phyloP scores from a whole-genome alignment of 2,113 vertebrate species.

The Peromyscus maniculatus region DNA sequence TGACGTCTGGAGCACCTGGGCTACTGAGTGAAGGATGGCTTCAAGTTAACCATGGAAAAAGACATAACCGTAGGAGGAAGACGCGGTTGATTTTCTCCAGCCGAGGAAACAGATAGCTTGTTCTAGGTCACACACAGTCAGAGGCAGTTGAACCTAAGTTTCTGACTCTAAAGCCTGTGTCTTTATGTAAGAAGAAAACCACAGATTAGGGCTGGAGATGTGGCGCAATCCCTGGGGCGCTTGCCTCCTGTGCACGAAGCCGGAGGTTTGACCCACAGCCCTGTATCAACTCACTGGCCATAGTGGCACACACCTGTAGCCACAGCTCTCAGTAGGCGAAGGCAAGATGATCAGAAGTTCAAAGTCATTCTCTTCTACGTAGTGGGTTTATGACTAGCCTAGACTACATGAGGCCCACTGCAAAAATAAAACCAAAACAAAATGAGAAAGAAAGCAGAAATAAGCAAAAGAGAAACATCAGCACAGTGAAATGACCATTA shows the following conservation, averaged over 20 bases:
- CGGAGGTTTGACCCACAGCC: too few relatives aligned
- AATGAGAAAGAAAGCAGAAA: slow-evolving; percentile 34
- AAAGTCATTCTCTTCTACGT: background rate
- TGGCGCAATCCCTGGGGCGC: background rate
- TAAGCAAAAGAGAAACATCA: background rate
- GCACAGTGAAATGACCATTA: background rate
- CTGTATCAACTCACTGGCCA: background rate
- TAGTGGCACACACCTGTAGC: too few relatives aligned
- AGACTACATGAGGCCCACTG: background rate
- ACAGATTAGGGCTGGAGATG: background rate
- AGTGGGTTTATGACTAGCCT: background rate
- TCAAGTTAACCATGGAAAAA: background rate
- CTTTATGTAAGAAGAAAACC: background rate
- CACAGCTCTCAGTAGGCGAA: background rate
- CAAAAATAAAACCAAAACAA: background rate
- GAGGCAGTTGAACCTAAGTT: background rate
- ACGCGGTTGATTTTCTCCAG: slow-evolving; percentile 5
- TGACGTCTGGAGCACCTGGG: background rate
- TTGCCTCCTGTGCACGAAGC: background rate
- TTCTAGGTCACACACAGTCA: background rate
- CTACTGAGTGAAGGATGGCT: background rate
- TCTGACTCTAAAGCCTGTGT: slow-evolving; percentile 13
- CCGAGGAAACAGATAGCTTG: slow-evolving; percentile 13
- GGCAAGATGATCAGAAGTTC: background rate
- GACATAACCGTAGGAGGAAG: background rate